These are phyloP conservation scores for Beroe forskalii DNA, from an alignment of 37 sponge, comb jelly and placozoan genomes.

Conservation along the genomic window DNA sequence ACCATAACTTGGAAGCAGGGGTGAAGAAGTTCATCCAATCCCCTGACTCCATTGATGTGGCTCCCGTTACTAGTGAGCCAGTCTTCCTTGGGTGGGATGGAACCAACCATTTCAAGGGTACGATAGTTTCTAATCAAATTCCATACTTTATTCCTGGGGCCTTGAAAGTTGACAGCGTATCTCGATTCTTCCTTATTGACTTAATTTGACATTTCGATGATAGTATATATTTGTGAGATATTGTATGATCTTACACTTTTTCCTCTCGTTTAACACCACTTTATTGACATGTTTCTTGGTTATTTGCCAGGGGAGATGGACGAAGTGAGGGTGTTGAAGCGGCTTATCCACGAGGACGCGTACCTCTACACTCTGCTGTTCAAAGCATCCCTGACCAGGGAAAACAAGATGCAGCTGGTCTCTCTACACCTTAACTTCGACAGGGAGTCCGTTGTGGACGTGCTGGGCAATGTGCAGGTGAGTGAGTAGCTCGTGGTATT, in stretches of 20 bases:
- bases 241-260: too few relatives aligned
- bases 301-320: slow-evolving; percentile 6
- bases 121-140: background rate
- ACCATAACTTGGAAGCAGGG: background rate
- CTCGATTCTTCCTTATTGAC: too few relatives aligned
- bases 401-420: slow-evolving; percentile 36
- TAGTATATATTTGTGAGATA: too few relatives aligned
- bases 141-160: too few relatives aligned
- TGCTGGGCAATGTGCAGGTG: slow-evolving; percentile 46
- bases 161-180: too few relatives aligned
- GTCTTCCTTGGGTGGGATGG: background rate
- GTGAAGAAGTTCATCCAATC: background rate
- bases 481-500: background rate
- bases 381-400: background rate
- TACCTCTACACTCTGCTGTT: background rate
- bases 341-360: background rate
- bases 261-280: too few relatives aligned
- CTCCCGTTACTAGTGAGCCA: background rate
- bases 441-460: background rate
- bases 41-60: background rate
- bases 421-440: slow-evolving; percentile 13
- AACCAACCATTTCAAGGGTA: background rate
- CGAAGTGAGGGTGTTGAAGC: slow-evolving; percentile 10
- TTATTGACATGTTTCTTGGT: too few relatives aligned
- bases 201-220: too few relatives aligned